Evolutionary conservation across 1,140 invertebrate species (phyloP).

Genomic region (Drosophila kikkawai): DNA sequence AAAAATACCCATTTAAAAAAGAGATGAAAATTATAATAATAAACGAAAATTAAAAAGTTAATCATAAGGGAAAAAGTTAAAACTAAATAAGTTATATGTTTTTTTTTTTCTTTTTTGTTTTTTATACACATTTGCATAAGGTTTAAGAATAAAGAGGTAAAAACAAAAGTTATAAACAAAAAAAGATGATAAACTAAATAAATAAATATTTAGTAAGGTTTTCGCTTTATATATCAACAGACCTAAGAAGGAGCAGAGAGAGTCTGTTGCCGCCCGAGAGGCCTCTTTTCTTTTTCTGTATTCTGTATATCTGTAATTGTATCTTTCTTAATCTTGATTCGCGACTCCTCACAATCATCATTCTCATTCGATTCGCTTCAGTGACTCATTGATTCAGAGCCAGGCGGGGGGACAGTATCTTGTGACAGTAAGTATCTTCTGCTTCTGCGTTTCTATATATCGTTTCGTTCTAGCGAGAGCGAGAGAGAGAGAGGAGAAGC

Average conservation of each 20-base stretch:
- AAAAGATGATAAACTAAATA: conserved; percentile 62
- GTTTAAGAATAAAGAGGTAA: conserved; percentile 33
- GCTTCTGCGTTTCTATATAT: conserved; percentile 42
- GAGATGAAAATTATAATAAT: conserved; percentile 28
- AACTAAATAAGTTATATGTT: conserved; percentile 51
- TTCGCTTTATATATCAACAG: conserved; percentile 53
- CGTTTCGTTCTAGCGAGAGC: conserved; percentile 34
- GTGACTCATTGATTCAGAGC: conserved; percentile 16
- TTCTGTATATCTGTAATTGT: conserved; percentile 42
- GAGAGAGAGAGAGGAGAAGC: conserved; percentile 44
- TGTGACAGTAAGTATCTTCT: conserved; percentile 27
- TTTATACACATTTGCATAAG: conserved; percentile 50
- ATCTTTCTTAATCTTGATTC: conserved; percentile 27
- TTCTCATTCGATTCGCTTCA: conserved; percentile 10
- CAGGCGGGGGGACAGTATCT: conserved; percentile 13
- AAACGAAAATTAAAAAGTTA: conserved; percentile 49
- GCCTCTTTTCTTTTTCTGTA: conserved; percentile 37
- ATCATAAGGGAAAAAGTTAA: conserved; percentile 47
- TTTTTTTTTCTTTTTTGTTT: conserved; percentile 24
- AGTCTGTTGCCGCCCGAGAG: conserved; percentile 51
- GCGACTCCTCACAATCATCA: conserved; percentile 15
- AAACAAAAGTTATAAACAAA: conserved; percentile 50
- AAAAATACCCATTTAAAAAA: conserved; percentile 66
- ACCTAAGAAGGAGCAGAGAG: conserved; percentile 60
- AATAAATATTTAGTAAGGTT: conserved; percentile 62